Percentiles rank a stretch among this genome's conserved stretches.
These are phyloP conservation scores for Thalpophila matura DNA, from an alignment of 2,888 invertebrate genomes.

Conservation along the genomic window DNA sequence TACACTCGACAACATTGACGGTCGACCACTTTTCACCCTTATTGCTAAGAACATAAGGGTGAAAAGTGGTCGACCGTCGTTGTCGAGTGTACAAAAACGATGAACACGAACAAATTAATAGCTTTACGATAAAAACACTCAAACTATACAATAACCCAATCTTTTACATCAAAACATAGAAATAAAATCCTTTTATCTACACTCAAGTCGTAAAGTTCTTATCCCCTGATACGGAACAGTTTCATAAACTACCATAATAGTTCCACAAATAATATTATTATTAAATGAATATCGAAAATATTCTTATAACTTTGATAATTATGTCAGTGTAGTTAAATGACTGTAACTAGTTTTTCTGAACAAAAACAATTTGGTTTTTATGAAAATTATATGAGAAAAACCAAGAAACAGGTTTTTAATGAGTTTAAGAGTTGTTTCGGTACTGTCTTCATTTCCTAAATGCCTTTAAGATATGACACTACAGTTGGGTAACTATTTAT, in stretches of 20 bases:
- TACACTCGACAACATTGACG: too few relatives aligned
- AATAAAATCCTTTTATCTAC: background rate
- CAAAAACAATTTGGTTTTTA: background rate
- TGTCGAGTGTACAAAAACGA: too few relatives aligned
- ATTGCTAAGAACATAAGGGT: too few relatives aligned
- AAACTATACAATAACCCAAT: background rate
- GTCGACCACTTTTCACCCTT: too few relatives aligned
- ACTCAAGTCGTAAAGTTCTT: too few relatives aligned
- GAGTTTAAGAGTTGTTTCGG: background rate
- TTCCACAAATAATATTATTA: too few relatives aligned
- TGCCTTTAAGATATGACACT: background rate
- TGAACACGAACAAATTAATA: slow-evolving; percentile 3
- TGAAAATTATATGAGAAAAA: background rate
- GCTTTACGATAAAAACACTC: background rate
- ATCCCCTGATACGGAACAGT: too few relatives aligned
- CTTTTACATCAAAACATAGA: background rate
- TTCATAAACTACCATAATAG: too few relatives aligned
- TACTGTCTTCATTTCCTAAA: background rate
- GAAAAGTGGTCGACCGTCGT: too few relatives aligned
- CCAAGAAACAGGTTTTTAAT: background rate
- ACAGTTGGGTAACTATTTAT: background rate
- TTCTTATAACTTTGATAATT: too few relatives aligned
- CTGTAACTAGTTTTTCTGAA: background rate
- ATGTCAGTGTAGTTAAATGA: background rate
- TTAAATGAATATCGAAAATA: too few relatives aligned